Evolutionary conservation across 2,888 invertebrate genomes (phyloP), one percentile per base, ranked within the genome.

Genomic region (Andrena fulva): DNA sequence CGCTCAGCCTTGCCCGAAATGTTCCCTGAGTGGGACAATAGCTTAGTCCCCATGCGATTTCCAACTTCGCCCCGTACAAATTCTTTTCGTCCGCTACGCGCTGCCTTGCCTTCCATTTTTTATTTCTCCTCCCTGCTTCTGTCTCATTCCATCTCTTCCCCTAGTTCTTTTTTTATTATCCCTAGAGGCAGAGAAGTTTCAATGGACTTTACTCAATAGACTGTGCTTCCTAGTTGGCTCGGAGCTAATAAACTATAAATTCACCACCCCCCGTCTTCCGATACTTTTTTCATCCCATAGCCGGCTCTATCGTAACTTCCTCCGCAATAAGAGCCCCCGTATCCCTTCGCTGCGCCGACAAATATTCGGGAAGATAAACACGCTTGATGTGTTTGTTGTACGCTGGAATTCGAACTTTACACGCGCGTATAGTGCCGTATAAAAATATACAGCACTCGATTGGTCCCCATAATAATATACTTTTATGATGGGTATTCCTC

Each of bases 161-260:
- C 31, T 7, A 48, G 66, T 68, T 63, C 86, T 85, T 86, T 90
- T 90, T 91, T 91, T 91, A 90, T 90, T 89, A 88, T 87, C 85
- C 87, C 84, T 80, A 78, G 75, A 80, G 86, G 85, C 88, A 80
- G 70, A 79, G 76, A 88, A 91, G 84, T 91, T 92, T 92, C 90
- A 91, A 92, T 93, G 91, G 91, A 92, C 91, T 91, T 91, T 89
- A 88, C 87, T 90, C 90, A 92, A 92, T 91, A 91, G 91, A 80
- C 90, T 87, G 84, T 85, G 89, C 87, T 91, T 90, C 91, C 91
- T 88, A 86, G 82, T 80, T 77, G 86, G 85, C 83, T 82, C 85
- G 80, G 68, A 87, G 89, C 92, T 92, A 92, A 92, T 92, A 92
- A 92, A 91, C 91, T 89, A 92, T 92, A 92, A 92, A 92, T 92